These are phyloP conservation scores for Oopsacas minuta DNA, from an alignment of 37 sponge, comb jelly and placozoan species.

Conservation along the genomic window DNA sequence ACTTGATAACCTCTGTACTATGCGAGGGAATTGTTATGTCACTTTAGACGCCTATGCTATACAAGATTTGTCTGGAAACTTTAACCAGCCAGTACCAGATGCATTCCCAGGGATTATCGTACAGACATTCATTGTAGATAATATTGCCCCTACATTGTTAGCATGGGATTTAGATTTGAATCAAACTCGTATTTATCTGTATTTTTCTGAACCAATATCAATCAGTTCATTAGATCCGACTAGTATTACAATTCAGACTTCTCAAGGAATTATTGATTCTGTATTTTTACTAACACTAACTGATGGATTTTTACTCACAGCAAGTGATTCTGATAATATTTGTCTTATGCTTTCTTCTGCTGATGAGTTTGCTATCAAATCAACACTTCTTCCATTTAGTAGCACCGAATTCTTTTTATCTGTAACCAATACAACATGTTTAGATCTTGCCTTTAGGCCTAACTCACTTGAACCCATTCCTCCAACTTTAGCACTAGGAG, in stretches of 20 bases:
- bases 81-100: constrained; percentile 16
- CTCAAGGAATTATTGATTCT: constrained; percentile 26
- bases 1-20: constrained; percentile 36
- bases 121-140: constrained; percentile 28
- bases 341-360: constrained; percentile 22
- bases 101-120: constrained; percentile 48
- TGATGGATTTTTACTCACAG: constrained; percentile 23
- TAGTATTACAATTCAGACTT: constrained; percentile 51
- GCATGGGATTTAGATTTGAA: constrained; percentile 56
- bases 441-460: constrained; percentile 43
- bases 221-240: constrained; percentile 27
- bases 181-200: constrained; percentile 34
- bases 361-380: constrained; percentile 55
- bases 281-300: constrained; percentile 30
- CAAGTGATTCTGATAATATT: constrained; percentile 20
- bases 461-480: constrained; percentile 30
- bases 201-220: constrained; percentile 70
- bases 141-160: constrained; percentile 31
- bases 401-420: constrained; percentile 47
- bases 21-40: constrained; percentile 64
- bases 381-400: constrained; percentile 25
- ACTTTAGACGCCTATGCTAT: constrained; percentile 30
- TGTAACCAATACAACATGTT: constrained; percentile 23
- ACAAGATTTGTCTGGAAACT: constrained; percentile 43
- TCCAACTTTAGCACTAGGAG: constrained; percentile 30